Percentiles rank a stretch among this genome's conserved stretches.
Evolutionary conservation across 2,113 vertebrate species (phyloP).

Genomic region (Ivindomyrus marchei): DNA sequence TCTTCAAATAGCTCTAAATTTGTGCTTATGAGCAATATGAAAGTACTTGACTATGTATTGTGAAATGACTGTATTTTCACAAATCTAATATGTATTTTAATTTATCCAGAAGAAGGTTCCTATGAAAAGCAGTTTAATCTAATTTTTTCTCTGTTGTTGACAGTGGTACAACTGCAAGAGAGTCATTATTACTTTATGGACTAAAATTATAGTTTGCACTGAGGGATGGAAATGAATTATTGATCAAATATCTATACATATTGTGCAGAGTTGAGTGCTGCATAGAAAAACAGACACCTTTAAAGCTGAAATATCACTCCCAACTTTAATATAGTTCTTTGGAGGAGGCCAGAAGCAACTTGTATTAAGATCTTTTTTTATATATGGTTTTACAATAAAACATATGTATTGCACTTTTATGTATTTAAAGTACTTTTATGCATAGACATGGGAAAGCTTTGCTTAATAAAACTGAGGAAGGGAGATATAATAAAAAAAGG

Average conservation of each 20-base stretch:
- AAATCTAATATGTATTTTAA: not conserved
- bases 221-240: not conserved
- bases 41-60: not conserved
- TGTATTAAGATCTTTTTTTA: not conserved
- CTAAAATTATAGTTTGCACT: not conserved
- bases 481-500: not conserved
- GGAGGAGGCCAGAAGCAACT: not conserved
- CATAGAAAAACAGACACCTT: not conserved
- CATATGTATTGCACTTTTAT: not conserved
- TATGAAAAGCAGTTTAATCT: not conserved
- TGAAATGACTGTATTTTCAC: not conserved
- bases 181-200: not conserved
- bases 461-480: not conserved
- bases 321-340: not conserved
- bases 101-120: not conserved
- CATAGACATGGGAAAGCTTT: not conserved
- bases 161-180: not conserved
- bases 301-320: not conserved
- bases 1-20: not conserved
- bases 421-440: not conserved
- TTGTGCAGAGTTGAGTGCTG: not conserved
- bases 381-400: not conserved
- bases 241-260: not conserved
- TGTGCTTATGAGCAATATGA: not conserved
- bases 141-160: not conserved